Evolutionary conservation across 2,797 vertebrate genomes (phyloP).

Genomic region (Rhabdophis nuchalis): DNA sequence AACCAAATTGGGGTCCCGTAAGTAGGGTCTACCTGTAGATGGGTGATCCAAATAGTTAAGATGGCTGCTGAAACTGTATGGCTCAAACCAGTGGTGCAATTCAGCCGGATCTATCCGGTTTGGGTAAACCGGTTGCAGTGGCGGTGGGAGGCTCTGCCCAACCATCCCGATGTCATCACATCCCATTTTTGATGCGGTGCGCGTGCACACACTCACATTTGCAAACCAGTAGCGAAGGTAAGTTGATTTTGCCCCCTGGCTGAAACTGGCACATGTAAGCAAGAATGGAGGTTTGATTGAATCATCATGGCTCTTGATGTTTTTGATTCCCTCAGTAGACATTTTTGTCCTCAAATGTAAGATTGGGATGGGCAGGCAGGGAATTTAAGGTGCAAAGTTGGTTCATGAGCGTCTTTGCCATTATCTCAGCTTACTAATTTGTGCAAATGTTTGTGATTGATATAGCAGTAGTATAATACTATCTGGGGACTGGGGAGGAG

Average conservation of each 20-base stretch:
- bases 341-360: neutral
- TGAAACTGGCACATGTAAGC: neutral
- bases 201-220: too few relatives aligned
- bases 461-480: neutral
- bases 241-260: neutral
- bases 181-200: too few relatives aligned
- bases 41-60: neutral
- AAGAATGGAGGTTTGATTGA: neutral
- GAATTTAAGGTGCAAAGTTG: neutral
- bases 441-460: neutral
- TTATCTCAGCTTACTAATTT: neutral
- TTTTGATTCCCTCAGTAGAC: neutral
- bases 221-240: too few relatives aligned
- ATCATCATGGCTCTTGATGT: neutral
- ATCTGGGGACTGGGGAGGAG: neutral
- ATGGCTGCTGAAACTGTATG: neutral
- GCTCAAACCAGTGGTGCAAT: neutral
- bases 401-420: neutral
- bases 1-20: neutral
- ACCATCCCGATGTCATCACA: too few relatives aligned
- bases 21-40: neutral
- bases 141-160: too few relatives aligned
- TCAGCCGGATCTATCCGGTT: too few relatives aligned
- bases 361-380: neutral
- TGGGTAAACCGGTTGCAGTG: too few relatives aligned